Percentiles rank a stretch among this genome's conserved stretches.
Conservation (phyloP, 2,797 vertebrate species). For the Anomalospiza imberbis region DNA sequence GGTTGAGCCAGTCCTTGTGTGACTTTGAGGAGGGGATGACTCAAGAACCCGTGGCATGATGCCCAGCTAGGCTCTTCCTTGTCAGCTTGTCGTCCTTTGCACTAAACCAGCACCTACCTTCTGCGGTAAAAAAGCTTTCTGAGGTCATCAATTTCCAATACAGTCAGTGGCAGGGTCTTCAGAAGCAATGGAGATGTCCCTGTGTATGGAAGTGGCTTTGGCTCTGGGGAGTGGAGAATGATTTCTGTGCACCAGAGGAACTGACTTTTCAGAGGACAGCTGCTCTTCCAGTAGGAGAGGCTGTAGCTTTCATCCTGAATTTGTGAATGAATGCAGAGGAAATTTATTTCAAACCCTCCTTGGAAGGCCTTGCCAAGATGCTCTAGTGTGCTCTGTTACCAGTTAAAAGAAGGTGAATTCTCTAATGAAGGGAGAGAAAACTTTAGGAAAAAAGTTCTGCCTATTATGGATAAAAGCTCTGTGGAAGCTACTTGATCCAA, state of each 20-base stretch:
- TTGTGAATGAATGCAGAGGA: background rate
- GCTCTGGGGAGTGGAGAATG: background rate
- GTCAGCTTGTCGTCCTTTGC: background rate
- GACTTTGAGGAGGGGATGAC: background rate
- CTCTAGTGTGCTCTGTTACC: background rate
- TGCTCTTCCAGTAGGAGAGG: background rate
- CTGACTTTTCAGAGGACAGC: background rate
- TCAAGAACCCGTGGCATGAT: fast-evolving
- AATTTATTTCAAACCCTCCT: background rate
- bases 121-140: background rate
- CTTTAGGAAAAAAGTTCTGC: background rate
- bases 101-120: background rate
- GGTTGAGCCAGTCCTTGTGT: background rate
- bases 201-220: background rate
- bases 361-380: background rate
- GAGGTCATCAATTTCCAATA: background rate
- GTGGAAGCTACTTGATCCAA: background rate
- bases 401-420: background rate
- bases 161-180: background rate
- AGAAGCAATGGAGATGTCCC: background rate
- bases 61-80: background rate
- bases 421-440: background rate
- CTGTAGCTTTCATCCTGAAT: background rate
- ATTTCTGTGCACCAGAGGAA: background rate
- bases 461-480: background rate